A percentile compares a stretch with the other conserved stretches of the same genome.
phyloP scores from a whole-genome alignment of 1,140 invertebrate genomes.

The Euura lappo region DNA sequence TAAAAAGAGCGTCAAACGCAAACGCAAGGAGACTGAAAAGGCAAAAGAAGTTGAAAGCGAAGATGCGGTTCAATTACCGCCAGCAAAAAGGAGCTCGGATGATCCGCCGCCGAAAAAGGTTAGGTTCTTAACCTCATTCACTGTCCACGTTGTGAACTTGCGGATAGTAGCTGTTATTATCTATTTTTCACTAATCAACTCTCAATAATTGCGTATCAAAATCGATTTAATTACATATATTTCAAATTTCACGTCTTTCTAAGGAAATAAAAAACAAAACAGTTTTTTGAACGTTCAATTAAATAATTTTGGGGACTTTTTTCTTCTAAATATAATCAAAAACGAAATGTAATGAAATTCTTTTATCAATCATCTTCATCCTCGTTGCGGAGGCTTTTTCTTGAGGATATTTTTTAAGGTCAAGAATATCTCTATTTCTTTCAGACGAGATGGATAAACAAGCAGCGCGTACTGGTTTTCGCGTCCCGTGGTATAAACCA shows the following conservation, averaged over 20 bases:
- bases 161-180: too few relatives aligned
- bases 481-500: slow-evolving; percentile 90
- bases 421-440: slow-evolving; percentile 34
- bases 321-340: too few relatives aligned
- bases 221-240: slow-evolving; percentile 18
- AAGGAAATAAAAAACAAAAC: too few relatives aligned
- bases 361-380: too few relatives aligned
- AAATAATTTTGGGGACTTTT: too few relatives aligned
- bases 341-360: too few relatives aligned
- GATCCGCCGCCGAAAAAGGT: slow-evolving; percentile 59
- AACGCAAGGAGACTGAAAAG: slow-evolving; percentile 32
- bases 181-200: neutral
- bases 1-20: slow-evolving; percentile 42
- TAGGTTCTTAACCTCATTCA: slow-evolving; percentile 20
- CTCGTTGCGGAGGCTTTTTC: neutral
- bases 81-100: slow-evolving; percentile 52
- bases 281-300: too few relatives aligned
- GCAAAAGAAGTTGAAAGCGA: slow-evolving; percentile 24
- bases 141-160: too few relatives aligned
- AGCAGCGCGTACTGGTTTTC: slow-evolving; percentile 90
- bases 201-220: slow-evolving; percentile 12
- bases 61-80: slow-evolving; percentile 35
- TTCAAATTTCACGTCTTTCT: neutral
- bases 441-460: slow-evolving; percentile 90
- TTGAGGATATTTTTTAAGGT: slow-evolving; percentile 22